Conservation (phyloP, 2,797 vertebrate species). For the Neostethus bicornis region DNA sequence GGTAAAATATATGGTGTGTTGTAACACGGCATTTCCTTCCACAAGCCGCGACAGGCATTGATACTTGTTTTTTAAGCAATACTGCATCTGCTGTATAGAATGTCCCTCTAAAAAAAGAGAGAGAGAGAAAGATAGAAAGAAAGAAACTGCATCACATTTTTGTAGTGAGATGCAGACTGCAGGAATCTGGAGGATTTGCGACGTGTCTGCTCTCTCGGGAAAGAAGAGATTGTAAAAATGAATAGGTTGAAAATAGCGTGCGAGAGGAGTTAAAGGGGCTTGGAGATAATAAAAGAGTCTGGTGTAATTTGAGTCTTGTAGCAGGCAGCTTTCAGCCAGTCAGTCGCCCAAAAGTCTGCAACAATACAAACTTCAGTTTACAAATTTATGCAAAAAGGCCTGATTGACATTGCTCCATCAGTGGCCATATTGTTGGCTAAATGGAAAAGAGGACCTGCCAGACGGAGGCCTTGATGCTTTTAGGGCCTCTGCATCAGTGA, state of each 20-base stretch:
- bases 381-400: slow-evolving; percentile 65
- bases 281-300: slow-evolving; percentile 78
- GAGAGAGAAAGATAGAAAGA: slow-evolving; percentile 20
- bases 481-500: slow-evolving; percentile 66
- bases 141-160: slow-evolving; percentile 45
- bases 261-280: slow-evolving; percentile 76
- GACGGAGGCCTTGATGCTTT: slow-evolving; percentile 69
- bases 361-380: slow-evolving; percentile 69
- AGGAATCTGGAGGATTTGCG: slow-evolving; percentile 80
- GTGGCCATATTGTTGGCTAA: slow-evolving; percentile 53
- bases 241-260: slow-evolving; percentile 83
- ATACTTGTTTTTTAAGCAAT: slow-evolving; percentile 61
- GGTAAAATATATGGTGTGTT: slow-evolving; percentile 58
- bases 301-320: slow-evolving; percentile 73
- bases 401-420: slow-evolving; percentile 67
- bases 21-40: slow-evolving; percentile 59
- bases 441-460: slow-evolving; percentile 57
- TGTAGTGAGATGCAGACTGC: slow-evolving; percentile 65
- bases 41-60: slow-evolving; percentile 54
- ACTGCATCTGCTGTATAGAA: slow-evolving; percentile 44
- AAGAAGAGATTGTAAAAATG: slow-evolving; percentile 80
- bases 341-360: slow-evolving; percentile 46
- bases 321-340: slow-evolving; percentile 62
- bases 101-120: slow-evolving; percentile 25
- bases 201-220: slow-evolving; percentile 78